A percentile compares a stretch with the other conserved stretches of the same genome.
phyloP scores from a whole-genome alignment of 2,797 vertebrate genomes.

The Clarias laeviceps region DNA sequence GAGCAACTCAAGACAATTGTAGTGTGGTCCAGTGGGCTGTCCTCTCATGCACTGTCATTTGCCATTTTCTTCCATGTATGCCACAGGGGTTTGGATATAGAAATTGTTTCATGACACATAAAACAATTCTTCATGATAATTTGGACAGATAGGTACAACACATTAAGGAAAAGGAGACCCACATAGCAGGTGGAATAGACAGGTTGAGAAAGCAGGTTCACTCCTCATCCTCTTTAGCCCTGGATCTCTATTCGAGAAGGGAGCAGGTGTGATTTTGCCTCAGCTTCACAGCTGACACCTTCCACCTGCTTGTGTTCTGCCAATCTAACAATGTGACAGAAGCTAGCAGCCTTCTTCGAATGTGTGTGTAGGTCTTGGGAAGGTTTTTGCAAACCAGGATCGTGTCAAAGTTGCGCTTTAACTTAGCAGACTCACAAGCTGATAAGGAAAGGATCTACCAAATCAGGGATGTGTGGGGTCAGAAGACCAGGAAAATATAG shows the following conservation, averaged over 20 bases:
- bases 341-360: slow-evolving; percentile 35
- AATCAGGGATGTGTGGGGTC: background rate
- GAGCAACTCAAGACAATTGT: background rate
- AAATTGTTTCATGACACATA: background rate
- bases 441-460: slow-evolving; percentile 38
- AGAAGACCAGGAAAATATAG: slow-evolving; percentile 24
- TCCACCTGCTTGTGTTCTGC: slow-evolving; percentile 26
- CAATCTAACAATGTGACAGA: slow-evolving; percentile 41
- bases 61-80: background rate
- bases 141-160: slow-evolving; percentile 6
- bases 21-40: background rate
- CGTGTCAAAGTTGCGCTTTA: slow-evolving; percentile 46
- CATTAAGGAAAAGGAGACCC: background rate
- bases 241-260: slow-evolving; percentile 15
- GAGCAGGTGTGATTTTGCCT: slow-evolving; percentile 15
- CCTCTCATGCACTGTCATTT: background rate
- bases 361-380: slow-evolving; percentile 35
- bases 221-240: slow-evolving; percentile 17
- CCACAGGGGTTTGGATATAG: background rate
- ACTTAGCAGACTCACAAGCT: slow-evolving; percentile 42
- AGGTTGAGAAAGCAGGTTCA: slow-evolving; percentile 11
- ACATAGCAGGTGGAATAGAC: background rate
- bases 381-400: slow-evolving; percentile 24
- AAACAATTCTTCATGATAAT: slow-evolving; percentile 9
- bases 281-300: slow-evolving; percentile 7